Percentiles rank a stretch among this genome's conserved stretches.
phyloP scores from a whole-genome alignment of 2,113 vertebrate species.

The Morphnarchus princeps region DNA sequence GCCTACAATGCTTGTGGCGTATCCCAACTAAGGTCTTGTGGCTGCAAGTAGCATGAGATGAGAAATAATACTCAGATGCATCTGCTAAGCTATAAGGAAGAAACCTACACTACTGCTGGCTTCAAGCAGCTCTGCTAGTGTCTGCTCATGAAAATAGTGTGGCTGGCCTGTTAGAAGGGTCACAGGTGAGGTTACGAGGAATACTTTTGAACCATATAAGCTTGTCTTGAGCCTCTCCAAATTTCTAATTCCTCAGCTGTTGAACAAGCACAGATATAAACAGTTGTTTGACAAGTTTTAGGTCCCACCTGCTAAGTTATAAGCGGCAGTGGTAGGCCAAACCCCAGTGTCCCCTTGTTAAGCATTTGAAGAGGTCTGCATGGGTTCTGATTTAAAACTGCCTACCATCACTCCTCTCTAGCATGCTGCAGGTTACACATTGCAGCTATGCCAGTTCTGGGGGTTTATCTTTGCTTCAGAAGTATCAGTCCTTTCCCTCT shows the following conservation, averaged over 20 bases:
- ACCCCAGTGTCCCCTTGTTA: background rate
- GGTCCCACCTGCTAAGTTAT: background rate
- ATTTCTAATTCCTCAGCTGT: conserved; percentile 12
- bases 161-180: background rate
- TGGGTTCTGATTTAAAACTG: background rate
- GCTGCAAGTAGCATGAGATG: background rate
- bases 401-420: background rate
- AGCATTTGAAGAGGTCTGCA: background rate
- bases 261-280: background rate
- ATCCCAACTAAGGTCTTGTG: background rate
- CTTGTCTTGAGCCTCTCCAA: background rate
- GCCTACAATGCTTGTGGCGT: background rate
- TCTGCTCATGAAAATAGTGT: background rate
- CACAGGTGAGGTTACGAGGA: background rate
- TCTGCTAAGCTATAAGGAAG: background rate
- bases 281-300: background rate
- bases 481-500: background rate
- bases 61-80: background rate
- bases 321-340: background rate
- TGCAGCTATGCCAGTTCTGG: background rate
- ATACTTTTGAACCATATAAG: background rate
- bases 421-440: background rate
- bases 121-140: background rate
- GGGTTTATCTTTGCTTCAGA: background rate
- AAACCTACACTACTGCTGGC: background rate